Conservation (phyloP, 2,888 invertebrate species). For the Latrodectus elegans region DNA sequence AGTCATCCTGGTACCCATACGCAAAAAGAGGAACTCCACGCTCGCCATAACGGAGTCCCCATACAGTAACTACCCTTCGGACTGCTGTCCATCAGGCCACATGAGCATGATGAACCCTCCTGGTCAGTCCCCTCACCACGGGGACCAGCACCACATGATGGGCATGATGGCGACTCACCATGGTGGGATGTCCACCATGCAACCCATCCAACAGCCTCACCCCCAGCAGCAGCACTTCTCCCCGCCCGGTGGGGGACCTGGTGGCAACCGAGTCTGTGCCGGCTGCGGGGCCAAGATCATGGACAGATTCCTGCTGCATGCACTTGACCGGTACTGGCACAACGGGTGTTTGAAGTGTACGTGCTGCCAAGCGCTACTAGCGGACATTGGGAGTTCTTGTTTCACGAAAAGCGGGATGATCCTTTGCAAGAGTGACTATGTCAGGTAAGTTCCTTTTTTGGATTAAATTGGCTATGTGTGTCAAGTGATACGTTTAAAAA, state of each 20-base stretch:
- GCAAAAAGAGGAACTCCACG: slow-evolving; percentile 65
- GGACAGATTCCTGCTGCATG: slow-evolving; percentile 90
- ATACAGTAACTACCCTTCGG: slow-evolving; percentile 55
- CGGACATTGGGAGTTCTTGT: slow-evolving; percentile 93
- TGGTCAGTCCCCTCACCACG: slow-evolving; percentile 41
- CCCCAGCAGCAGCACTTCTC: slow-evolving; percentile 47
- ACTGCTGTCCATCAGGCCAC: slow-evolving; percentile 64
- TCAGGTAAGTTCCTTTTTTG: slow-evolving; percentile 82
- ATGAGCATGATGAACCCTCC: slow-evolving; percentile 62
- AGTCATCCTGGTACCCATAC: slow-evolving; percentile 68
- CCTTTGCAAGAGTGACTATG: slow-evolving; percentile 95
- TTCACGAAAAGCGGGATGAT: slow-evolving; percentile 95
- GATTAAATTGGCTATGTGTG: too few species aligned
- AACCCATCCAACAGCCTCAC: slow-evolving; percentile 40
- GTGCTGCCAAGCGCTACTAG: slow-evolving; percentile 90
- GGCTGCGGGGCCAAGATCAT: slow-evolving; percentile 69
- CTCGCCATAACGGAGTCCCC: slow-evolving; percentile 65
- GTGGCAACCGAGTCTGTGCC: slow-evolving; percentile 57
- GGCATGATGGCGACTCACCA: slow-evolving; percentile 53
- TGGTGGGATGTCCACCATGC: slow-evolving; percentile 46
- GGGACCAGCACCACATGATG: slow-evolving; percentile 63
- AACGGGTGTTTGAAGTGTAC: slow-evolving; percentile 95
- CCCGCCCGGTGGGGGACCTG: slow-evolving; percentile 11
- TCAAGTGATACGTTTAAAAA: too few species aligned
- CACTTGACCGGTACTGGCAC: slow-evolving; percentile 96